Evolutionary conservation across 2,797 vertebrate species (phyloP).

Genomic region (Siniperca undulata): DNA sequence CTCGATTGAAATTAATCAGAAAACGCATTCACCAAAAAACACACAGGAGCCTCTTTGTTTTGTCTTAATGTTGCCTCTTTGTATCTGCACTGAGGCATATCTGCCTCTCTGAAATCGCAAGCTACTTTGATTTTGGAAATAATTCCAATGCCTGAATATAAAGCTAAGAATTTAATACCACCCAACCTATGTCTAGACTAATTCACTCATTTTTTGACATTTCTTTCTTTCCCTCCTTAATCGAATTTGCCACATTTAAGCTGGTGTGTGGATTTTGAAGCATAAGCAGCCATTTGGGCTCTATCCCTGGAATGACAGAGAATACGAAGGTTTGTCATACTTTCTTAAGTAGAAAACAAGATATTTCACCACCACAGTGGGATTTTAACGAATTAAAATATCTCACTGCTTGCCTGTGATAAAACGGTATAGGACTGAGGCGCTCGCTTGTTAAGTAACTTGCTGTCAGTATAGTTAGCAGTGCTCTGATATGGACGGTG

Average conservation of each 20-base stretch:
- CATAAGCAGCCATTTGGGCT: constrained; percentile 78
- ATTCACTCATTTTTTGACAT: constrained; percentile 75
- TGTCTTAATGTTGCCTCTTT: constrained; percentile 56
- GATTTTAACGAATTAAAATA: constrained; percentile 85
- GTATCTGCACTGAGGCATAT: constrained; percentile 49
- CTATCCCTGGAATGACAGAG: constrained; percentile 73
- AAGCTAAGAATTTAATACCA: constrained; percentile 74
- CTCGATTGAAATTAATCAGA: constrained; percentile 78
- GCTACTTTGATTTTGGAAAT: constrained; percentile 63
- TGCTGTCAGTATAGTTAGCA: constrained; percentile 89
- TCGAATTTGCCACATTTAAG: constrained; percentile 84
- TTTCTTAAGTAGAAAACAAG: constrained; percentile 82
- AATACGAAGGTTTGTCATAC: constrained; percentile 79
- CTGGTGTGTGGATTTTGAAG: constrained; percentile 71
- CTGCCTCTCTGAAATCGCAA: constrained; percentile 43
- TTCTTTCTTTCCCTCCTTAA: constrained; percentile 76
- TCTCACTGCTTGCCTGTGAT: constrained; percentile 81
- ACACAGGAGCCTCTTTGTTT: constrained; percentile 65
- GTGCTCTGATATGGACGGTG: constrained; percentile 87
- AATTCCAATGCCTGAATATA: constrained; percentile 63
- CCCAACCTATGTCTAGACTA: constrained; percentile 74
- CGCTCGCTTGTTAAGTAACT: constrained; percentile 85
- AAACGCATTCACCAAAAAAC: constrained; percentile 55
- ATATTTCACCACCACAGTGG: constrained; percentile 79
- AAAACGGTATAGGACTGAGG: constrained; percentile 79